Evolutionary conservation across 2,113 vertebrate species (phyloP), one percentile per base, ranked within the genome.

Genomic region (Forbesichthys papilliferus): DNA sequence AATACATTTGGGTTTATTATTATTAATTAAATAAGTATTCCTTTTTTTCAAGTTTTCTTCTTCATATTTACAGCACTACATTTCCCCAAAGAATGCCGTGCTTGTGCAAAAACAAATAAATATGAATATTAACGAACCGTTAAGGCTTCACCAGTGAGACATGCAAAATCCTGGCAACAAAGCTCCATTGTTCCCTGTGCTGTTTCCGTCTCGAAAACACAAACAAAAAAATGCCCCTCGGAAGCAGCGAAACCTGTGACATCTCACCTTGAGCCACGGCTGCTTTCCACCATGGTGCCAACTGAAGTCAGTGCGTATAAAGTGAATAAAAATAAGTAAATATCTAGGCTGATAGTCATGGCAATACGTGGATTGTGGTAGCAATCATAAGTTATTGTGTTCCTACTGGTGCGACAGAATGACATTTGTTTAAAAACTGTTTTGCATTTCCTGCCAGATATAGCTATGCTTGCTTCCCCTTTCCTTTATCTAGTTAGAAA

Each of bases 361-460:
- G 42, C 14, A 16, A 9, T 57, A 61, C 62, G 67, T 10, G 9
- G 55, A 42, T 8, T 14, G 57, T 34, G 52, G 9, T 47, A 9
- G n/a, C 36, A 68, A 10, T 42, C 36, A 57, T 36, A 4, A 3
- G 16, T 10, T 64, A 48, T 56, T 49, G 16, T 63, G 46, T 73
- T 71, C 36, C 57, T 78, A 16, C 55, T 77, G 61, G 81, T 75
- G 68, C 59, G 80, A 85, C 74, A 79, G 72, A 69, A 72, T 52
- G 69, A 60, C 60, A 70, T 85, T 84, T 86, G 83, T 81, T 66
- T 79, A 80, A 81, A 84, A 75, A 62, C 66, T 60, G 68, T 84
- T 87, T 87, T 42, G 36, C 75, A 86, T 85, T 87, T 86, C 86
- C 87, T 83, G 79, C 82, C 68, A 58, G 36, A 71, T 71, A 74